Evolutionary conservation across 2,113 vertebrate genomes (phyloP).

Genomic region (Damaliscus lunatus): DNA sequence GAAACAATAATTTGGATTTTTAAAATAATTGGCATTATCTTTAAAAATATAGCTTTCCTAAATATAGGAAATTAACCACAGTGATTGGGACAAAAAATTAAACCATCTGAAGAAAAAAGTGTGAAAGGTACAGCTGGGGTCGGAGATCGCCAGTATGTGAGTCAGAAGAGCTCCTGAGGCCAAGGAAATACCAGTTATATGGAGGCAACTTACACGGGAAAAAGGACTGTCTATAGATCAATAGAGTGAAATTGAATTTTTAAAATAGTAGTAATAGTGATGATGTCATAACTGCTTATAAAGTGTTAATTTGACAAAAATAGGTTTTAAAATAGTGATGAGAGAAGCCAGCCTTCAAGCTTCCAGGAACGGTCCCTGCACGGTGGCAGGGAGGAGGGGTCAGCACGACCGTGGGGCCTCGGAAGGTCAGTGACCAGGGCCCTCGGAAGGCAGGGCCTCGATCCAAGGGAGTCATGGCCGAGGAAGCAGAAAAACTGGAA

Average conservation of each 20-base stretch:
- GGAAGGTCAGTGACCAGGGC: neutral
- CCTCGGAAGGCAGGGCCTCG: neutral
- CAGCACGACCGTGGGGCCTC: rapidly evolving
- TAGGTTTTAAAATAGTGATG: neutral
- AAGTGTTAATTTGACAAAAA: neutral
- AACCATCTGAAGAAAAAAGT: neutral
- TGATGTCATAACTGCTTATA: neutral
- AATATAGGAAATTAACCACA: neutral
- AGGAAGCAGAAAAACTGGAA: neutral
- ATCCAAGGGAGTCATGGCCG: neutral
- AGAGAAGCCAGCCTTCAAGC: neutral
- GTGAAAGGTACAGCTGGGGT: neutral
- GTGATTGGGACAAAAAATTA: neutral
- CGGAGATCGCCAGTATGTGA: rapidly evolving
- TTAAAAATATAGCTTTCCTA: neutral
- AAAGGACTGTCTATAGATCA: neutral
- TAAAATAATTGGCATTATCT: neutral
- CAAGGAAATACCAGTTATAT: rapidly evolving
- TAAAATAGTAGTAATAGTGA: neutral
- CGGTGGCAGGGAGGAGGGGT: neutral
- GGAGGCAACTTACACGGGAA: neutral
- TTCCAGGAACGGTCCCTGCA: neutral
- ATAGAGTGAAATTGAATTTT: neutral
- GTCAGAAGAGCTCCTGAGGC: neutral
- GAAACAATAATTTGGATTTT: neutral